A percentile compares a stretch with the other conserved stretches of the same genome.
Evolutionary conservation across 2,888 invertebrate genomes (phyloP).

Genomic region (Carcina quercana): DNA sequence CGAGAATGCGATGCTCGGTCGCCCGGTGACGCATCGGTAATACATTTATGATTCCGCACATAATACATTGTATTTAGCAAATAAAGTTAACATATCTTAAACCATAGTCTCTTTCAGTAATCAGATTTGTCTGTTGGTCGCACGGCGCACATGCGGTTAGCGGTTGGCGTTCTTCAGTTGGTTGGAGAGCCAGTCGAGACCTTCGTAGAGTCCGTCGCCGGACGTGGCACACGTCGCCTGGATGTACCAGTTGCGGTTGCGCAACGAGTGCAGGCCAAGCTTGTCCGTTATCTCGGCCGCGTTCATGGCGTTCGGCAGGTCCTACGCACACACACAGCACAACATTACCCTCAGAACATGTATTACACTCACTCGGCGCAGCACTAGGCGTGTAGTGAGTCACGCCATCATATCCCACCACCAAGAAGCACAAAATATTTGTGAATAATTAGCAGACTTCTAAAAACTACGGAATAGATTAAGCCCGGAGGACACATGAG

Average conservation of each 20-base stretch:
- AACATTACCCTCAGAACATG: background rate
- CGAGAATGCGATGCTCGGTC: constrained; percentile 42
- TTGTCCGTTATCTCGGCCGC: constrained; percentile 99
- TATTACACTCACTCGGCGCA: background rate
- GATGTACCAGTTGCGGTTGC: constrained; percentile 99
- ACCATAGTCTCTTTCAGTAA: constrained; percentile 73
- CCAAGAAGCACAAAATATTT: too few species aligned
- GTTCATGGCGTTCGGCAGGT: constrained; percentile 99
- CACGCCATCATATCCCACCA: too few species aligned
- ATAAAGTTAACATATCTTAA: constrained; percentile 75
- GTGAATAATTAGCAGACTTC: too few species aligned
- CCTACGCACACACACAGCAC: constrained; percentile 72
- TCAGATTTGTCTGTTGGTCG: constrained; percentile 58
- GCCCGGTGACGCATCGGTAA: constrained; percentile 55
- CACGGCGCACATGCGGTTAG: constrained; percentile 75
- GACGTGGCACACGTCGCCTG: constrained; percentile 99
- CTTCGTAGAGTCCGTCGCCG: constrained; percentile 99
- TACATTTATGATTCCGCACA: constrained; percentile 69
- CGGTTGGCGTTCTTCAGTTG: constrained; percentile 99
- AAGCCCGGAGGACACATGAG: too few species aligned
- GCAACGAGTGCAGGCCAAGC: constrained; percentile 96
- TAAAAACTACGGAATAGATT: too few species aligned
- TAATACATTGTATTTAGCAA: constrained; percentile 73
- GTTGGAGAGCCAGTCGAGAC: constrained; percentile 99
- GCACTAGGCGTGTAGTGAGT: too few species aligned